These are phyloP conservation scores for Simalia tracyae DNA, from an alignment of 2,797 vertebrate species.

Conservation along the genomic window DNA sequence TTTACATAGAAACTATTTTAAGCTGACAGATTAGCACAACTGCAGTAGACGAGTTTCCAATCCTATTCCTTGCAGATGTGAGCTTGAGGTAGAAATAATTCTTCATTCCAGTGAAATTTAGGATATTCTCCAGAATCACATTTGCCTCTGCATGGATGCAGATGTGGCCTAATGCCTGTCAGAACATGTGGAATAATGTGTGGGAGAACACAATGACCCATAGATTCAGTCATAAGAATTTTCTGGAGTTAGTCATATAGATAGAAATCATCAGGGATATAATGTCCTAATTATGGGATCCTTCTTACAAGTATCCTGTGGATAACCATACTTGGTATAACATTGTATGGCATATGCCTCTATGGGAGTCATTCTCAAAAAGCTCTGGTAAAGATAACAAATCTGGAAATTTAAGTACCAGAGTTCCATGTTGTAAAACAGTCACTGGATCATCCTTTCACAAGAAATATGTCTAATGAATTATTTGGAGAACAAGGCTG, in stretches of 20 bases:
- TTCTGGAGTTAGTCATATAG: background rate
- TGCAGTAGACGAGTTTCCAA: slow-evolving; percentile 46
- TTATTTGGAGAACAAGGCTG: slow-evolving; percentile 36
- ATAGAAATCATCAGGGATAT: background rate
- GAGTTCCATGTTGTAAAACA: background rate
- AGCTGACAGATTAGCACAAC: slow-evolving; percentile 61
- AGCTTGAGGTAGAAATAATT: background rate
- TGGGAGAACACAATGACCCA: background rate
- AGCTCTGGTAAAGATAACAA: background rate
- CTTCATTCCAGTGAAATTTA: background rate
- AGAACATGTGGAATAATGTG: background rate
- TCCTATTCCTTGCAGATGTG: slow-evolving; percentile 24
- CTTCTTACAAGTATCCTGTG: background rate
- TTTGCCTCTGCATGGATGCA: background rate
- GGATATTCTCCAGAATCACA: background rate
- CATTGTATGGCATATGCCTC: background rate
- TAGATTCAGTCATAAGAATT: background rate
- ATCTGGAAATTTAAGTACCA: background rate
- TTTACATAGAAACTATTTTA: slow-evolving; percentile 51
- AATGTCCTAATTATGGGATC: background rate
- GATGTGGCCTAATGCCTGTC: background rate
- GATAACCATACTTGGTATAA: background rate
- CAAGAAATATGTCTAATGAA: background rate
- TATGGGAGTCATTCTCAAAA: background rate
- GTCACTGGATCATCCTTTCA: background rate